phyloP scores from a whole-genome alignment of 2,888 invertebrate species.

The Thecocarcelia acutangulata region DNA sequence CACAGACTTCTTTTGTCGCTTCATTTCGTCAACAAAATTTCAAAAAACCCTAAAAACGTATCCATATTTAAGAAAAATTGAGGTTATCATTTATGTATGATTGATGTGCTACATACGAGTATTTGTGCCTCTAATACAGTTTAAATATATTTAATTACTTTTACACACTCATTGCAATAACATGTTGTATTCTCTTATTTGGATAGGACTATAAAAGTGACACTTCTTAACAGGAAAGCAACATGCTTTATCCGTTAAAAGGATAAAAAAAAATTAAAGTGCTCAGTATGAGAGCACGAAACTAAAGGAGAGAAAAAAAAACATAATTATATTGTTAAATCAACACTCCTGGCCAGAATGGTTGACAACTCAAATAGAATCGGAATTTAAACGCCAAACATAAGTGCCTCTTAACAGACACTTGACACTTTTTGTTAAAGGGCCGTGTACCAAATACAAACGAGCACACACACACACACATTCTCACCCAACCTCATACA shows the following conservation, averaged over 20 bases:
- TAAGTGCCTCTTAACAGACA: constrained; percentile 75
- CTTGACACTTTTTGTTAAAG: constrained; percentile 73
- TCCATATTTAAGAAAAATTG: neutral
- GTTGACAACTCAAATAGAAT: constrained; percentile 71
- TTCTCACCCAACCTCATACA: constrained; percentile 10
- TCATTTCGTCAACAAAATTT: no score
- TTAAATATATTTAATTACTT: no score
- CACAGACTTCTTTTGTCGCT: no score
- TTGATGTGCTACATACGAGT: no score
- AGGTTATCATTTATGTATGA: no score
- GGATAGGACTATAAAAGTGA: constrained; percentile 53
- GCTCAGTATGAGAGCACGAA: neutral
- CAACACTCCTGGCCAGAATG: constrained; percentile 69
- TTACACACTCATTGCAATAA: neutral
- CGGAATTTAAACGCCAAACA: constrained; percentile 69
- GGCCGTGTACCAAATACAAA: constrained; percentile 59
- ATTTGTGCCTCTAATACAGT: no score
- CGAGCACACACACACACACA: constrained; percentile 23
- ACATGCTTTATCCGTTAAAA: constrained; percentile 42
- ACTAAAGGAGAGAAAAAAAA: constrained; percentile 26
- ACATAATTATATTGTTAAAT: constrained; percentile 61
- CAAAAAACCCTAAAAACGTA: no score
- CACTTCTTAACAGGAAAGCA: constrained; percentile 54
- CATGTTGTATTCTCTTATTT: constrained; percentile 31
- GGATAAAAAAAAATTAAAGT: constrained; percentile 3